phyloP scores from a whole-genome alignment of 1,140 invertebrate species.

The Galleria mellonella region DNA sequence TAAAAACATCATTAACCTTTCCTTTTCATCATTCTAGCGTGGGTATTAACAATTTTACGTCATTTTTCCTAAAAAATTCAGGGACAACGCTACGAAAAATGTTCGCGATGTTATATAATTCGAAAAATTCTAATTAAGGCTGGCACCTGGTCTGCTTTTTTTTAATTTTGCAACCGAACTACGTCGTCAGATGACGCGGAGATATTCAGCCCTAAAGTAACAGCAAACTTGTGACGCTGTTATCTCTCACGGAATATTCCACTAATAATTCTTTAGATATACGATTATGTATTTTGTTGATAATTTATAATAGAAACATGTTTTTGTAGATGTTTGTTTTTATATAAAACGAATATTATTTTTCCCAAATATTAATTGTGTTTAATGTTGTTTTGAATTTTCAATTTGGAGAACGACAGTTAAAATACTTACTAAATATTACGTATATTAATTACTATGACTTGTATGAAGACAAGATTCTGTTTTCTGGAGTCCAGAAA shows the following conservation, averaged over 20 bases:
- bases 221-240: conserved; percentile 28
- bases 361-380: too few relatives aligned
- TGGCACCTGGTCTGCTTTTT: conserved; percentile 55
- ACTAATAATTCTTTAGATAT: neutral
- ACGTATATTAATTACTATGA: too few relatives aligned
- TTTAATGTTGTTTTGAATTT: too few relatives aligned
- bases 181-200: conserved; percentile 53
- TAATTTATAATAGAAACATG: too few relatives aligned
- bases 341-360: too few relatives aligned
- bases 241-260: conserved; percentile 23
- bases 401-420: too few relatives aligned
- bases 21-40: neutral
- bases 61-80: conserved; percentile 3
- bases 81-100: conserved; percentile 17
- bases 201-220: conserved; percentile 34
- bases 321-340: too few relatives aligned
- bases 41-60: conserved; percentile 14
- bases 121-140: conserved; percentile 67
- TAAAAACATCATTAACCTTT: conserved; percentile 3
- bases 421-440: too few relatives aligned
- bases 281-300: too few relatives aligned
- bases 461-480: too few relatives aligned
- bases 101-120: conserved; percentile 38
- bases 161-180: conserved; percentile 64
- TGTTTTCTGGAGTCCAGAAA: too few relatives aligned